These are phyloP conservation scores for Bombus soroeensis DNA, from an alignment of 1,140 invertebrate genomes.

Conservation along the genomic window DNA sequence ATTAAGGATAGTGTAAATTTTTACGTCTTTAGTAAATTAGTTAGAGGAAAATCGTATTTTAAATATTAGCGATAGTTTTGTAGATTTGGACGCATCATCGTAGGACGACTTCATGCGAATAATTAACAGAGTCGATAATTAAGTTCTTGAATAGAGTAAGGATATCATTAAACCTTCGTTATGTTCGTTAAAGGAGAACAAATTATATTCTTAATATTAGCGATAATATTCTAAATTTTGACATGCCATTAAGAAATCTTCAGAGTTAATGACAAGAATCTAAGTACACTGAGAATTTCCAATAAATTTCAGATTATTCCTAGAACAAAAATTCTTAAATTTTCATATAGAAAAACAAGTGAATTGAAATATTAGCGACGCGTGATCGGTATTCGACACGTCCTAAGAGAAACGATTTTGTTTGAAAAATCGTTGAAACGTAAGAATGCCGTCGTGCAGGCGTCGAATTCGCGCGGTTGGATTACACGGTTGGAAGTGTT, in stretches of 20 bases:
- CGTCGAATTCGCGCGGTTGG: not conserved
- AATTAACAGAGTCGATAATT: not conserved
- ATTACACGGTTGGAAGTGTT: not conserved
- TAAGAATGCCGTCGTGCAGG: not conserved
- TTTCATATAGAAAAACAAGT: fast-evolving
- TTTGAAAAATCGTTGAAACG: not conserved
- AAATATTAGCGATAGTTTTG: too few species aligned
- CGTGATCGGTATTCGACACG: not conserved
- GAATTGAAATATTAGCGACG: not conserved
- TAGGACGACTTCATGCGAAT: not conserved
- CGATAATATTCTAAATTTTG: too few species aligned
- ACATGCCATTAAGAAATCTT: too few species aligned
- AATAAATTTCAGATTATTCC: too few species aligned
- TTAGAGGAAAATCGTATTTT: not conserved
- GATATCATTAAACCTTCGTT: too few species aligned
- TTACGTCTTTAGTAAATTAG: not conserved
- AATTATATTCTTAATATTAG: too few species aligned
- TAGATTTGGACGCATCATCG: too few species aligned
- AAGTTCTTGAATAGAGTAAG: fast-evolving
- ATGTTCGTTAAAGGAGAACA: not conserved
- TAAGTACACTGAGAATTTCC: too few species aligned
- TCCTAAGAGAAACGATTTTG: not conserved
- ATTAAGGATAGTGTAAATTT: not conserved
- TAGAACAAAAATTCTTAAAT: too few species aligned
- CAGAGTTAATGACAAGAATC: too few species aligned